Percentiles rank a stretch among this genome's conserved stretches.
phyloP scores from a whole-genome alignment of 2,113 vertebrate genomes.

The Pachyramphus minor region DNA sequence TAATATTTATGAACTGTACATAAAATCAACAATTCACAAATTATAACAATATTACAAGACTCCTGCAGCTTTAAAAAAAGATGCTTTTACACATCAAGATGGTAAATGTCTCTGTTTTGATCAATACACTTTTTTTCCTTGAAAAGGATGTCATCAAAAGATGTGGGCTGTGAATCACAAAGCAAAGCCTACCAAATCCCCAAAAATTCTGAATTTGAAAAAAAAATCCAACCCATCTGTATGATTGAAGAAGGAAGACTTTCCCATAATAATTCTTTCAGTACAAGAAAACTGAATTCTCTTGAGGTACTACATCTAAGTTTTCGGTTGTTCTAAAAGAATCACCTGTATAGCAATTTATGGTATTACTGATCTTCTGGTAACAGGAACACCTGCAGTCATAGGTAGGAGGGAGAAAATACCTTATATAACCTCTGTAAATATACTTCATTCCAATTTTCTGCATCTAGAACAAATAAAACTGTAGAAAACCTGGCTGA shows the following conservation, averaged over 20 bases:
- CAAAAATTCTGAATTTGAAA: neutral
- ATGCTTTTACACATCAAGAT: neutral
- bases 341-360: neutral
- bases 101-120: neutral
- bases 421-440: neutral
- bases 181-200: neutral
- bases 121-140: neutral
- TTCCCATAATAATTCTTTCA: neutral
- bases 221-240: neutral
- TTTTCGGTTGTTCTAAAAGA: neutral
- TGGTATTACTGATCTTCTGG: neutral
- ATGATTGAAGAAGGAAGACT: neutral
- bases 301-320: neutral
- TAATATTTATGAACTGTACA: neutral
- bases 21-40: neutral
- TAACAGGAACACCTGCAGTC: neutral
- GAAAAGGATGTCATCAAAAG: neutral
- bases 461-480: neutral
- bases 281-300: neutral
- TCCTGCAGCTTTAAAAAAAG: neutral
- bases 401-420: neutral
- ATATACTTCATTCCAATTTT: neutral
- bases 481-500: neutral
- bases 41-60: neutral
- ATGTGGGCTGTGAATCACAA: neutral